These are phyloP conservation scores for Rugalucina vietnamica DNA, from an alignment of 2,888 invertebrate genomes.

Conservation along the genomic window DNA sequence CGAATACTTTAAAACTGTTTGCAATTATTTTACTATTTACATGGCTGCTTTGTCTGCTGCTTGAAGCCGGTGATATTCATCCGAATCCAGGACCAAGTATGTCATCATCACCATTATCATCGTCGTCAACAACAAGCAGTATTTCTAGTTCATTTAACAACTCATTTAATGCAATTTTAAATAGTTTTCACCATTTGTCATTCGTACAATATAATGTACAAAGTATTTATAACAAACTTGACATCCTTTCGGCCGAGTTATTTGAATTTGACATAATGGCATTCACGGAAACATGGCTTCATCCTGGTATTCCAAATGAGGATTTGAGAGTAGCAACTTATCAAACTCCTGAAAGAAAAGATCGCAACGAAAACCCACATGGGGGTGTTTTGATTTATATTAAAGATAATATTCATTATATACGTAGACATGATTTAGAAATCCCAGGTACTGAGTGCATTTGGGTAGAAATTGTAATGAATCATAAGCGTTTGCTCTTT, in stretches of 20 bases:
- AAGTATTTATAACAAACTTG: not conserved
- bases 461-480: slow-evolving; percentile 8
- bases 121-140: too few relatives aligned
- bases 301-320: not conserved
- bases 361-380: slow-evolving; percentile 9
- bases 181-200: not conserved
- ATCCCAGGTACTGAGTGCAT: slow-evolving; percentile 8
- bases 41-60: too few relatives aligned
- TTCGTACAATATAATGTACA: slow-evolving; percentile 10
- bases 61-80: too few relatives aligned
- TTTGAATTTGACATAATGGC: too few relatives aligned
- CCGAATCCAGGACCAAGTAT: too few relatives aligned
- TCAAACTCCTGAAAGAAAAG: slow-evolving; percentile 5
- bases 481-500: slow-evolving; percentile 9
- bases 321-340: not conserved
- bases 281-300: slow-evolving; percentile 23
- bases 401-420: slow-evolving; percentile 2
- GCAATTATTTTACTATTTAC: too few relatives aligned
- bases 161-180: too few relatives aligned
- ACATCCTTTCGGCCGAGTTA: not conserved
- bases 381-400: slow-evolving; percentile 31
- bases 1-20: too few relatives aligned
- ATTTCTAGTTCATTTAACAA: too few relatives aligned
- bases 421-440: slow-evolving; percentile 20
- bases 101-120: too few relatives aligned